These are phyloP conservation scores for Molossus molossus DNA, from an alignment of 2,797 vertebrate species.

Conservation along the genomic window DNA sequence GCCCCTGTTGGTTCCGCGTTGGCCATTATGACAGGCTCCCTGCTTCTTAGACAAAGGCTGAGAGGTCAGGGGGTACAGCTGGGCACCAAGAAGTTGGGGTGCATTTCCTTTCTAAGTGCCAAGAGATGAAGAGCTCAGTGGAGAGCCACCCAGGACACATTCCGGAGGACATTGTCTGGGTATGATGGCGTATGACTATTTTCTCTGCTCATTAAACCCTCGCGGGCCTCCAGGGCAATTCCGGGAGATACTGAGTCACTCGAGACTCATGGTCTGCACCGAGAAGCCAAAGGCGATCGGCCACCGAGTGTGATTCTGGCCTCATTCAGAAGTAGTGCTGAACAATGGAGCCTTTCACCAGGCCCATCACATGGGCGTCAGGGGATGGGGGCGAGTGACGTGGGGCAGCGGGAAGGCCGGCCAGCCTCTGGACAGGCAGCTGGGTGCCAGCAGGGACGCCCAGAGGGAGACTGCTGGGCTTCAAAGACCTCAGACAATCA, in stretches of 20 bases:
- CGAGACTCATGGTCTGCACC: constrained; percentile 79
- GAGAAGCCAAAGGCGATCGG: constrained; percentile 80
- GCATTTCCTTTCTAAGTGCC: constrained; percentile 45
- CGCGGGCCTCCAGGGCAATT: constrained; percentile 77
- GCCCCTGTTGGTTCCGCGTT: not conserved
- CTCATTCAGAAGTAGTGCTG: constrained; percentile 71
- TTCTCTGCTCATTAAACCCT: constrained; percentile 79
- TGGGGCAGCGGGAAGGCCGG: constrained; percentile 44
- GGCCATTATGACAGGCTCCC: not conserved
- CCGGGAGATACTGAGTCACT: constrained; percentile 85
- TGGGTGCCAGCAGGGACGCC: constrained; percentile 56
- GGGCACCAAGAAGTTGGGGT: constrained; percentile 38
- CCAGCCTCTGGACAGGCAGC: constrained; percentile 35
- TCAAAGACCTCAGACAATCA: constrained; percentile 66
- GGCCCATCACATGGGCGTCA: constrained; percentile 82
- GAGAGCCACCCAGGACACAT: constrained; percentile 64
- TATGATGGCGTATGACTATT: constrained; percentile 73
- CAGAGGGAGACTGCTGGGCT: constrained; percentile 67
- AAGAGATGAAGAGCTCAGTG: constrained; percentile 70
- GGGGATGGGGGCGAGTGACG: constrained; percentile 57
- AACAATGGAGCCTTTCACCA: constrained; percentile 86
- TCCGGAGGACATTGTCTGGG: constrained; percentile 55
- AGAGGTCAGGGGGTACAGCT: not conserved
- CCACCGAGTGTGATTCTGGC: constrained; percentile 73
- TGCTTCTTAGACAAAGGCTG: not conserved